Percentiles rank a stretch among this genome's conserved stretches.
phyloP scores from a whole-genome alignment of 92 coral and sea anemone genomes.

The Epizoanthus rinbou region DNA sequence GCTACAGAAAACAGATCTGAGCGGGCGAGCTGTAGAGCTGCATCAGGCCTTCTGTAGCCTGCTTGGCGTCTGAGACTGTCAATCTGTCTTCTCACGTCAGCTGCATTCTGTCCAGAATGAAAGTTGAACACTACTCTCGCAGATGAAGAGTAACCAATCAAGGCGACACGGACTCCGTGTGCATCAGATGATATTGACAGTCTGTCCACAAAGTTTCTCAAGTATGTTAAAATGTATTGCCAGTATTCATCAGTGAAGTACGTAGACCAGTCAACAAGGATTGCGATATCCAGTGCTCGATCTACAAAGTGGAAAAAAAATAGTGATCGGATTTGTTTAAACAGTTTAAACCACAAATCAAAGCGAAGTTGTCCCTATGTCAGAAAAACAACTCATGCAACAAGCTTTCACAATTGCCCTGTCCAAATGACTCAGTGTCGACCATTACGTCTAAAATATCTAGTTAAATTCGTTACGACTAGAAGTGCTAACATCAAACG shows the following conservation, averaged over 20 bases:
- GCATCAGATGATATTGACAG: conserved; percentile 6
- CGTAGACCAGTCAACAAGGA: conserved; percentile 39
- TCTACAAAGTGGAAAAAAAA: neutral
- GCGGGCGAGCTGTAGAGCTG: conserved; percentile 56
- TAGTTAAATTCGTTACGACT: no score
- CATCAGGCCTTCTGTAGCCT: conserved; percentile 72
- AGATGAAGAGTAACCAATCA: conserved; percentile 33
- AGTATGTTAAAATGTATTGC: conserved; percentile 32
- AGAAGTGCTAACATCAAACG: no score
- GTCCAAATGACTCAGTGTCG: no score
- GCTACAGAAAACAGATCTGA: conserved; percentile 53
- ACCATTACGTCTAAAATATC: no score
- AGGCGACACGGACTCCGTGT: conserved; percentile 27
- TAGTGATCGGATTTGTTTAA: neutral
- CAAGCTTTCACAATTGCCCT: no score
- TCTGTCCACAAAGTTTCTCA: conserved; percentile 21
- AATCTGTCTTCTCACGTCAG: conserved; percentile 46
- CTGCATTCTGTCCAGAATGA: conserved; percentile 53
- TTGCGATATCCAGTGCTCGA: conserved; percentile 17
- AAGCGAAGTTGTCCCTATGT: no score
- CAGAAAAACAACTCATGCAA: no score
- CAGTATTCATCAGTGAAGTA: conserved; percentile 37
- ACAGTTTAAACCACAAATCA: neutral
- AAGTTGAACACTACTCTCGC: conserved; percentile 35
- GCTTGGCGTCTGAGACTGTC: conserved; percentile 54